These are phyloP conservation scores for Crotalus adamanteus DNA, from an alignment of 2,797 vertebrate genomes.

Conservation along the genomic window DNA sequence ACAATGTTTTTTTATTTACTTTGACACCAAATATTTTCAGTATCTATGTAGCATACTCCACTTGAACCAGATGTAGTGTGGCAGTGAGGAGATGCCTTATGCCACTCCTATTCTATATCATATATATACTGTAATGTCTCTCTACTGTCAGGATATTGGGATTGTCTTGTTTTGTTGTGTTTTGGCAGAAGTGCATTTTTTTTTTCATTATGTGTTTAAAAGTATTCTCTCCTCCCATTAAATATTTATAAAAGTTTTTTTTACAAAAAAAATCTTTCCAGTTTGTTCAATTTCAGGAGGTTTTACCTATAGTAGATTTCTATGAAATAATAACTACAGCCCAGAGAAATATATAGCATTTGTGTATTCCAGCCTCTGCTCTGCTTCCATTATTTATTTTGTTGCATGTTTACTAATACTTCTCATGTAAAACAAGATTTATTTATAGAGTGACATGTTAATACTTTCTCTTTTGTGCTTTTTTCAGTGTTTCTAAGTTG, in stretches of 20 bases:
- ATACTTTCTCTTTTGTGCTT: conserved; percentile 61
- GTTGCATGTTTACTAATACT: conserved; percentile 62
- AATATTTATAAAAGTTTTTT: conserved; percentile 28
- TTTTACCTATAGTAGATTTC: neutral
- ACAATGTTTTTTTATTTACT: neutral
- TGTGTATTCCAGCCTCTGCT: conserved; percentile 1
- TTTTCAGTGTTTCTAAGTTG: conserved; percentile 57
- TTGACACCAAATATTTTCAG: neutral
- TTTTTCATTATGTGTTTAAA: neutral
- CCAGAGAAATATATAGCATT: conserved; percentile 4
- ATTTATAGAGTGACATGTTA: conserved; percentile 49
- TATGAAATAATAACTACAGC: conserved; percentile 31
- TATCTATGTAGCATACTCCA: neutral
- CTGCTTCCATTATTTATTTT: conserved; percentile 43
- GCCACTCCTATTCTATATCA: neutral
- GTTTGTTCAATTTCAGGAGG: conserved; percentile 34
- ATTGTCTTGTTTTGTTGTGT: conserved; percentile 11
- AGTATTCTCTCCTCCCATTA: conserved; percentile 2
- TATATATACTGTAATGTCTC: neutral
- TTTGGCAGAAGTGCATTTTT: neutral
- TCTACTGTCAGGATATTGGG: neutral
- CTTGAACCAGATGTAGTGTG: neutral
- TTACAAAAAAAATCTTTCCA: conserved; percentile 32
- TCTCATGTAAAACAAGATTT: conserved; percentile 46
- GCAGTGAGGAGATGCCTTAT: neutral